Evolutionary conservation across 2,113 vertebrate species (phyloP).

Genomic region (Chaetodon trifascialis): DNA sequence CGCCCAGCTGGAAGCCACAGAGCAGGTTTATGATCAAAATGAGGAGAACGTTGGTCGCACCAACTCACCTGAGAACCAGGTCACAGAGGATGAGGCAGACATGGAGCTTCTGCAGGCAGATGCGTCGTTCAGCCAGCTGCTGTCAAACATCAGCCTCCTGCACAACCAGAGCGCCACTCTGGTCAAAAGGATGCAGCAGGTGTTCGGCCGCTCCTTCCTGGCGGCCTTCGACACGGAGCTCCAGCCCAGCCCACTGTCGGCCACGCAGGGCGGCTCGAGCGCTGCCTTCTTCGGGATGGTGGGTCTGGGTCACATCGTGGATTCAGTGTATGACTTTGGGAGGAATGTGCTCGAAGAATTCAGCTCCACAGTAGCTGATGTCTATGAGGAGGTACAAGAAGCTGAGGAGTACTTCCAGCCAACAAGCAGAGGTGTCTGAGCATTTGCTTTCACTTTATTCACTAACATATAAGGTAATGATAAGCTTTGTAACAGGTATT

Average conservation of each 20-base stretch:
- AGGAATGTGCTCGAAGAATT: conserved; percentile 82
- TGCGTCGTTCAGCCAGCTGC: conserved; percentile 79
- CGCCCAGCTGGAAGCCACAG: conserved; percentile 76
- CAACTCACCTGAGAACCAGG: conserved; percentile 37
- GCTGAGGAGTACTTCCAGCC: conserved; percentile 66
- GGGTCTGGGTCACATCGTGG: conserved; percentile 78
- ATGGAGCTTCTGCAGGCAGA: conserved; percentile 84
- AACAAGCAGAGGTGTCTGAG: conserved; percentile 72
- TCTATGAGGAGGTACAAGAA: conserved; percentile 72
- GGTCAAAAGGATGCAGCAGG: conserved; percentile 83
- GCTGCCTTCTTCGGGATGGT: conserved; percentile 59
- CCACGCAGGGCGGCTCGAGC: conserved; percentile 46
- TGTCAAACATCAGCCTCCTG: conserved; percentile 76
- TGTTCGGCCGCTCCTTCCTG: conserved; percentile 86
- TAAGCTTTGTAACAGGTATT: neutral
- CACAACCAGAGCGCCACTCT: conserved; percentile 82
- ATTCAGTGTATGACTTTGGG: conserved; percentile 84
- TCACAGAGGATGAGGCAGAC: conserved; percentile 65
- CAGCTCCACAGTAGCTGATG: conserved; percentile 76
- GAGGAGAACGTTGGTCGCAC: neutral
- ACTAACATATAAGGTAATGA: neutral
- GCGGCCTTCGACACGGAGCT: conserved; percentile 79
- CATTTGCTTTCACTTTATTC: neutral
- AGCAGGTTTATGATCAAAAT: conserved; percentile 43
- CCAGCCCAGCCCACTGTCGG: conserved; percentile 62